Conservation (phyloP, 2,797 vertebrate species). For the Cephalopachus bancanus region DNA sequence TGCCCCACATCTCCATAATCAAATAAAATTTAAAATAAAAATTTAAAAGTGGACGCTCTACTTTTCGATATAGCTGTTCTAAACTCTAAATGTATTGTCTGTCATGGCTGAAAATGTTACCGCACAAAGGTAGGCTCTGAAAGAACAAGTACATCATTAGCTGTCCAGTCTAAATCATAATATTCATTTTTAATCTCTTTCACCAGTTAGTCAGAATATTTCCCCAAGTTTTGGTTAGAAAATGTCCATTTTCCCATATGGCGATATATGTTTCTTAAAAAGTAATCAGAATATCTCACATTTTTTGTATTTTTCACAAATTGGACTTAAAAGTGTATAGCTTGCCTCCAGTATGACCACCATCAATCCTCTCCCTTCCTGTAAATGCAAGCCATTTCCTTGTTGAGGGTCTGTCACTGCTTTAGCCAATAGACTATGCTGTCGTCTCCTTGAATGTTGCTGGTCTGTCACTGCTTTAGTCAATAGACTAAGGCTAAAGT, state of each 20-base stretch:
- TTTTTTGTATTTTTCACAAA: slow-evolving; percentile 20
- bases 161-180: neutral
- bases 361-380: neutral
- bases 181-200: slow-evolving; percentile 13
- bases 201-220: neutral
- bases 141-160: neutral
- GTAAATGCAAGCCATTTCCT: neutral
- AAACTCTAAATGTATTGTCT: neutral
- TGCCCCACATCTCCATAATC: too few species aligned
- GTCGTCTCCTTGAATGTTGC: neutral
- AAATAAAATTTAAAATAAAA: too few species aligned
- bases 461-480: neutral
- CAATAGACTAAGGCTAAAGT: neutral
- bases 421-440: neutral
- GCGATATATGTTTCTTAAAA: neutral
- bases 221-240: neutral
- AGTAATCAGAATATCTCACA: neutral
- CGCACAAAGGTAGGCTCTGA: neutral
- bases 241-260: neutral
- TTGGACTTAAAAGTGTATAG: neutral
- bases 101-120: neutral
- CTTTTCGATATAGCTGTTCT: neutral
- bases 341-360: neutral
- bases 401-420: neutral
- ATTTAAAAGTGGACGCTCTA: neutral